Evolutionary conservation across 2,797 vertebrate genomes (phyloP).

Genomic region (Meda fulgida): DNA sequence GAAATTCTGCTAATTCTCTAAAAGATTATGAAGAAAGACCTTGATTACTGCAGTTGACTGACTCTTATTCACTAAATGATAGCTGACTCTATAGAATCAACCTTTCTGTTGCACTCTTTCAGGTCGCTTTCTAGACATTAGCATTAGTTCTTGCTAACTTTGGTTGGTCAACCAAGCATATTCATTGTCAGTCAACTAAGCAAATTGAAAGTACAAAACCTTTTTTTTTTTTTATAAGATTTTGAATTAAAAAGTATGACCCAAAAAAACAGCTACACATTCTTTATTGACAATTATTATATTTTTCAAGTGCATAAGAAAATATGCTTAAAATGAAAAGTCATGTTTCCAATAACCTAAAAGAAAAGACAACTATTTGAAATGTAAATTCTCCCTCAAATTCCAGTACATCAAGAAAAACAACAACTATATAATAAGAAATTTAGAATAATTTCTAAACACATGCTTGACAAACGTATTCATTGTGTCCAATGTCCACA

Average conservation of each 20-base stretch:
- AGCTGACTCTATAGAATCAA: neutral
- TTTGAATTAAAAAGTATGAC: no score
- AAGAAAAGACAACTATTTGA: no score
- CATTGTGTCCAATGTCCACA: no score
- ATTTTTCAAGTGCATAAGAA: no score
- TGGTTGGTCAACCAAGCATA: no score
- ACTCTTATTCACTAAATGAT: neutral
- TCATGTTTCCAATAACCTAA: no score
- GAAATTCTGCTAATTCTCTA: neutral
- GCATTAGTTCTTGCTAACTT: neutral
- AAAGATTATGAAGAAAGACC: neutral
- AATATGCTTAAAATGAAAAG: no score
- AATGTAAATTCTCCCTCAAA: neutral
- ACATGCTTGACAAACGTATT: neutral
- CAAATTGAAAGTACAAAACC: no score
- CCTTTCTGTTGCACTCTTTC: neutral
- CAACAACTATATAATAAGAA: no score
- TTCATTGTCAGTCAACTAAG: no score
- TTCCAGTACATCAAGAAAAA: neutral
- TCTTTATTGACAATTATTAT: neutral
- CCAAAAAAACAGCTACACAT: no score
- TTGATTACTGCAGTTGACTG: constrained; percentile 5
- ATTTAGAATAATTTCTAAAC: neutral
- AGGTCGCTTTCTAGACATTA: neutral
- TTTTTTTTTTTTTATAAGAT: no score